Base-by-base conservation (phyloP, 2,888 invertebrate genomes). In the Chironomus riparius region DNA sequence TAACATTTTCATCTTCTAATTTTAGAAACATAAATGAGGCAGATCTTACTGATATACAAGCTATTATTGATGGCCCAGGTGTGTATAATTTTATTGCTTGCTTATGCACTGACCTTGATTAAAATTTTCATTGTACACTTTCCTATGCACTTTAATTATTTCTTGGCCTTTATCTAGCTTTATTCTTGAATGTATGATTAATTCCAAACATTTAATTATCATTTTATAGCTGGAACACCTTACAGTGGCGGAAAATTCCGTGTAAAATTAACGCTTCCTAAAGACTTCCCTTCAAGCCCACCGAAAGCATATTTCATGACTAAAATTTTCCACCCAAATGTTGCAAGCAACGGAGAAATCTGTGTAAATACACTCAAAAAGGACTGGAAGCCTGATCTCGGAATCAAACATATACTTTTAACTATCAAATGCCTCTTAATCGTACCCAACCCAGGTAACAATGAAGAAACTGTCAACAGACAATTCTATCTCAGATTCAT, bases 281-380 rank as follows among this genome's bases (percentile, higher is more conserved):
- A 95, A 86, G 95, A 95, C 83, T 98, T 95, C 85, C 97, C 97
- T 10, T 88, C 91, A 80, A 90, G 91, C 79, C 95, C 97, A 79
- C 97, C 97, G 69, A 96, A 96, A 85, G 97, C 93, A 76, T 91
- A 87, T 86, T 98, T 98, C 85, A 86, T 95, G 78, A 98, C 97
- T 76, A 95, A 94, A 87, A 95, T 98, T 82, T 98, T 98, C 86
- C 97, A 98, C 85, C 97, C 97, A 28, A 98, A 98, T 87, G 97
- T 98, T 80, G 92, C 97, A 70, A 86, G 89, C 77, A 94, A 92
- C 86, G 97, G 97, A 77, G 97, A 97, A 85, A 97, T 98, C 81
- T 98, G 97, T 86, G 97, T 97, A 6, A 95, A 97, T 85, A 97
- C 97, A 77, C 87, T 98, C 78, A 94, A 95, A 85, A 95, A 93